Percentiles rank a stretch among this genome's conserved stretches.
These are phyloP conservation scores for Drosophila mayri DNA, from an alignment of 1,140 invertebrate species.

Conservation along the genomic window DNA sequence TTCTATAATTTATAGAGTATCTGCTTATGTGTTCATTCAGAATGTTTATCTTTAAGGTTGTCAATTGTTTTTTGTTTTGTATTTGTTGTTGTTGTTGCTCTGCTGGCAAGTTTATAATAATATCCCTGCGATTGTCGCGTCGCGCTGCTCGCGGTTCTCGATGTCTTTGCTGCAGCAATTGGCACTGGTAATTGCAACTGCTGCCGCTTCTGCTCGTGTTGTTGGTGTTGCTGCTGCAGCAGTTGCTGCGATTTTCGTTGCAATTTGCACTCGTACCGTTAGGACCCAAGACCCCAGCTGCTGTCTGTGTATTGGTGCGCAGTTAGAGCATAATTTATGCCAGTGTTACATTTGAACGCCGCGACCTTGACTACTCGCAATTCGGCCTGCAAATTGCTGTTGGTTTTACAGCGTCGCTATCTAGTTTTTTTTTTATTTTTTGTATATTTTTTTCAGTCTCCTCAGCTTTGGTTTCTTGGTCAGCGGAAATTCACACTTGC, in stretches of 20 bases:
- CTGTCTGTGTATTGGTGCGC: conserved; percentile 14
- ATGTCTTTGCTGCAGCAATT: conserved; percentile 45
- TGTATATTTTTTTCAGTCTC: conserved; percentile 10
- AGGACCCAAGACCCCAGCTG: conserved; percentile 38
- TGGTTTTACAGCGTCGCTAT: conserved; percentile 28
- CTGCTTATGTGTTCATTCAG: conserved; percentile 47
- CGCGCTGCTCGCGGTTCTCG: conserved; percentile 29
- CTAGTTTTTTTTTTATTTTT: conserved; percentile 19
- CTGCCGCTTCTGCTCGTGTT: conserved; percentile 28
- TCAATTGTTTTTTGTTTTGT: conserved; percentile 10
- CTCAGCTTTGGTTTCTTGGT: conserved; percentile 39
- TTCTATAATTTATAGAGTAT: not conserved
- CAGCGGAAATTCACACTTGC: conserved; percentile 77
- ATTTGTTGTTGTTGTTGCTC: not conserved
- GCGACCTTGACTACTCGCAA: conserved; percentile 71
- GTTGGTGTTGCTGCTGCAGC: conserved; percentile 21
- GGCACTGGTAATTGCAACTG: conserved; percentile 52
- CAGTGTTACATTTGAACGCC: conserved; percentile 73
- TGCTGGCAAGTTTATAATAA: conserved; percentile 47
- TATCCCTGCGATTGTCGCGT: conserved; percentile 52
- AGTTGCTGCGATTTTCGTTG: conserved; percentile 25
- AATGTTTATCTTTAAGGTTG: conserved; percentile 42
- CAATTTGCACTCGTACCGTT: conserved; percentile 64
- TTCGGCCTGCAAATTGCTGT: conserved; percentile 58
- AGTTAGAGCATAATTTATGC: conserved; percentile 74